Evolutionary conservation across 2,113 vertebrate genomes (phyloP), one percentile per base, ranked within the genome.

Genomic region (Amblyopsis rosae): DNA sequence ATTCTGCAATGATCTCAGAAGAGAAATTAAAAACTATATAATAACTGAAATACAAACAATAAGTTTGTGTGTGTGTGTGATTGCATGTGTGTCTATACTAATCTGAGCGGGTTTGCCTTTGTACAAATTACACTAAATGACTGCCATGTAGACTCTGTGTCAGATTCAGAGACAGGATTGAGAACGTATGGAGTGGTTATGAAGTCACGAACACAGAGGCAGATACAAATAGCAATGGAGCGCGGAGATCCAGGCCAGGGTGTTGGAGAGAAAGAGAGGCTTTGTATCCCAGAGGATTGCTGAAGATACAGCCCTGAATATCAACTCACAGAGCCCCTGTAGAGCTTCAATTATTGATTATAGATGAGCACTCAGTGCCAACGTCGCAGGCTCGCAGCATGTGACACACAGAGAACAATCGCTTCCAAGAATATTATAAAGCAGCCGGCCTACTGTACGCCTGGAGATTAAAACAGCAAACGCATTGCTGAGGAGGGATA

Each of bases 301-400:
- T 63, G 67, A 75, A 85, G 70, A 80, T 77, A 69, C 70, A 59
- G 75, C 62, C 65, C 63, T 84, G 81, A 85, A 90, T 87, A 85
- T 81, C 80, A 88, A 86, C 78, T 67, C 68, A 65, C 57, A 41
- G 61, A 69, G 67, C 69, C 65, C 81, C 74, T 76, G 81, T 75
- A 63, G 77, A 76, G 72, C 75, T 82, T 90, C 73, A 86, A 88
- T 88, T 88, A 88, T 89, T 87, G 77, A 91, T 86, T 60, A 67
- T 56, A 54, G 8, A 82, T 62, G 64, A 75, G 73, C 17, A 32
- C 77, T 76, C 60, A 26, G 51, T 51, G 73, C 59, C 80, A 81
- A 75, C 63, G 77, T 57, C 59, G 19, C 65, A 73, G 67, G 15
- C 19, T 26, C 1, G 19, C 19, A 26, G 19, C 19, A 26, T 26